A percentile compares a stretch with the other conserved stretches of the same genome.
These are phyloP conservation scores for Spinus olivaceus DNA, from an alignment of 2,797 vertebrate genomes.

Conservation along the genomic window DNA sequence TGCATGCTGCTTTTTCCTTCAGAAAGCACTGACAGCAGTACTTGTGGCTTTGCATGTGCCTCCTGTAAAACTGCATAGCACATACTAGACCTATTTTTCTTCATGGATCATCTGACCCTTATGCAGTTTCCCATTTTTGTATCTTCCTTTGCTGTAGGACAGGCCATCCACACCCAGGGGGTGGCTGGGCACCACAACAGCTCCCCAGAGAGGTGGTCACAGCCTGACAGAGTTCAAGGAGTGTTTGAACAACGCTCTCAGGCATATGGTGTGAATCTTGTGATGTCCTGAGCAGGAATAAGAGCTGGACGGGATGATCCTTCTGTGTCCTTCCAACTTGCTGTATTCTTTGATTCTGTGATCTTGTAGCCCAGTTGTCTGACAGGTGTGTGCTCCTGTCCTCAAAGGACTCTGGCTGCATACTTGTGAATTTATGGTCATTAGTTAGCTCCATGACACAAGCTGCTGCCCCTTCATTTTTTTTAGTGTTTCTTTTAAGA, in stretches of 20 bases:
- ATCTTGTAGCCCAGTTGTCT: background rate
- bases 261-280: no score
- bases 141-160: background rate
- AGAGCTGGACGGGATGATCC: background rate
- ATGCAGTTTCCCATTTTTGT: background rate
- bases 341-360: background rate
- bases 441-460: background rate
- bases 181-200: rapidly evolving
- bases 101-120: background rate
- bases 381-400: background rate
- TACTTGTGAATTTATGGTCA: background rate
- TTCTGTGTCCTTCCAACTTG: background rate
- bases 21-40: background rate
- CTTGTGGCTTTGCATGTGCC: background rate
- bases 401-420: background rate
- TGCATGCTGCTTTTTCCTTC: background rate
- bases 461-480: background rate
- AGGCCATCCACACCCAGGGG: no score
- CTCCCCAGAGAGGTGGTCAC: background rate
- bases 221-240: background rate
- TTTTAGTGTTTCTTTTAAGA: background rate
- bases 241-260: background rate
- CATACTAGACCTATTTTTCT: background rate
- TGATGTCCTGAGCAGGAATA: background rate
- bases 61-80: background rate